A percentile compares a stretch with the other conserved stretches of the same genome.
These are phyloP conservation scores for Andrena haemorrhoa DNA, from an alignment of 2,888 invertebrate species.

Conservation along the genomic window DNA sequence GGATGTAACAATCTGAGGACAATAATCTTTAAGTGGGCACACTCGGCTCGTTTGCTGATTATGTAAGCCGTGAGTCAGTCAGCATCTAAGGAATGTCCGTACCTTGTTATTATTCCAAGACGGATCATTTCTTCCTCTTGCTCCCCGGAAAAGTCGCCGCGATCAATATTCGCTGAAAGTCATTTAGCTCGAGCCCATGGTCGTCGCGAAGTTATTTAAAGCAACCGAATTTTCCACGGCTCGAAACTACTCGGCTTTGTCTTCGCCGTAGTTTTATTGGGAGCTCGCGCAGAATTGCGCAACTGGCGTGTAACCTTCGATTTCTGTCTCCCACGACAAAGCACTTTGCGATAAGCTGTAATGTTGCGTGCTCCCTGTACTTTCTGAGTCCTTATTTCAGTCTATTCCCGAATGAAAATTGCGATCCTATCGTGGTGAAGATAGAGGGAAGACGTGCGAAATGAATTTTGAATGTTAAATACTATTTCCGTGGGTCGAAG, in stretches of 20 bases:
- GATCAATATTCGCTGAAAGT: not conserved
- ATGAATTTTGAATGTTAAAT: not conserved
- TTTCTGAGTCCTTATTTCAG: not conserved
- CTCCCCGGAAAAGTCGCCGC: no score
- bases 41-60: conserved; percentile 32
- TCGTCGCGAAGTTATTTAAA: not conserved
- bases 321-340: not conserved
- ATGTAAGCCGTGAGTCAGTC: conserved; percentile 46
- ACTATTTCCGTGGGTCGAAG: not conserved
- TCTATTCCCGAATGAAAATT: not conserved
- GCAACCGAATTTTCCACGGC: not conserved
- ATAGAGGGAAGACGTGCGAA: not conserved
- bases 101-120: conserved; percentile 20
- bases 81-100: conserved; percentile 8
- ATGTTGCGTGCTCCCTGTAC: not conserved
- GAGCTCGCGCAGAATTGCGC: conserved; percentile 3
- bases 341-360: conserved; percentile 17
- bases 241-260: not conserved
- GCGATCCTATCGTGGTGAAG: not conserved
- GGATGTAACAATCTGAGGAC: conserved; percentile 49
- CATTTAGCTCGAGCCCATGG: not conserved
- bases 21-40: conserved; percentile 43
- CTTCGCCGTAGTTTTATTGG: not conserved
- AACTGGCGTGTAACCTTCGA: not conserved
- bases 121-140: not conserved